Conservation (phyloP, 2,113 vertebrate genomes). For the Setophaga kirtlandii region DNA sequence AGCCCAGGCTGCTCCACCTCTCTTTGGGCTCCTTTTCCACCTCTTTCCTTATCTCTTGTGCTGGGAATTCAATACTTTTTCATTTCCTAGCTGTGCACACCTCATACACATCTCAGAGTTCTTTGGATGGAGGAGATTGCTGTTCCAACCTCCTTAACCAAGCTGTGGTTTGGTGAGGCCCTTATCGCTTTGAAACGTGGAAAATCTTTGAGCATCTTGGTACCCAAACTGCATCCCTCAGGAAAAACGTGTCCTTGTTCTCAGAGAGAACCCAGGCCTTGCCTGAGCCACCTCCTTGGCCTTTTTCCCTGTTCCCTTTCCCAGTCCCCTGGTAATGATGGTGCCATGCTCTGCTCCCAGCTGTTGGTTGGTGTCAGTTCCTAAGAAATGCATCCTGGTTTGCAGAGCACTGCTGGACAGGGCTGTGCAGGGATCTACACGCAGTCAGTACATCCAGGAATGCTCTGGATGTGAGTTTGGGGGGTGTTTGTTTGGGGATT, state of each 20-base stretch:
- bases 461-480: neutral
- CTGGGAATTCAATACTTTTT: neutral
- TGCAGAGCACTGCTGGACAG: neutral
- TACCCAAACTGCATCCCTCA: neutral
- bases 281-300: neutral
- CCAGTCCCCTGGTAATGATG: neutral
- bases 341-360: neutral
- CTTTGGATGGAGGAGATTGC: neutral
- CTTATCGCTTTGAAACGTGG: neutral
- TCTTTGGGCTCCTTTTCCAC: neutral
- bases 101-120: fast-evolving
- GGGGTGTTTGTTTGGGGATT: neutral
- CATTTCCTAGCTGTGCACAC: neutral
- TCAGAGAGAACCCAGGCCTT: neutral
- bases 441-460: fast-evolving
- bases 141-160: neutral
- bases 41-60: fast-evolving
- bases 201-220: neutral
- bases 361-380: neutral
- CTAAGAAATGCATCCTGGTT: neutral
- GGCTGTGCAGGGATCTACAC: neutral
- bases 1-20: neutral
- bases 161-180: neutral
- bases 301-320: neutral
- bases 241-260: fast-evolving